phyloP scores from a whole-genome alignment of 2,888 invertebrate genomes.

The Ligdia adustata region DNA sequence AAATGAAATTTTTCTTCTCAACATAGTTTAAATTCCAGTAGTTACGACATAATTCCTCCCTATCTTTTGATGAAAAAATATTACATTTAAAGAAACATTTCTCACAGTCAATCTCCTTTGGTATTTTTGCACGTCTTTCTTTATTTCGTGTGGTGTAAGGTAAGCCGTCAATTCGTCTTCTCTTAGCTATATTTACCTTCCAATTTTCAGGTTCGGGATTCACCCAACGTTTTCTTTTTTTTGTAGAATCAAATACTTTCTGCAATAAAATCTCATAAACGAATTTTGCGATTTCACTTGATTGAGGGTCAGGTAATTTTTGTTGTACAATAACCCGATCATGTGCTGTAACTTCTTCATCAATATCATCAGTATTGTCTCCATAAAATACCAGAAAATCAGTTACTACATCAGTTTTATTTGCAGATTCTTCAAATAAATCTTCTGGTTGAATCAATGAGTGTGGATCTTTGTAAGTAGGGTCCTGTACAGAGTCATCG shows the following conservation, averaged over 20 bases:
- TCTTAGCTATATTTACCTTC: slow-evolving; percentile 11
- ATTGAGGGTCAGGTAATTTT: neutral
- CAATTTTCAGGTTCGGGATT: slow-evolving; percentile 14
- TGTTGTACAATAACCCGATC: neutral
- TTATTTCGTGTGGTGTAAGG: slow-evolving; percentile 1
- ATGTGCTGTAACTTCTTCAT: neutral
- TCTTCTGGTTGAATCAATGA: neutral
- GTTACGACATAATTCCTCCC: slow-evolving; percentile 3
- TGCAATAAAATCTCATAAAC: neutral
- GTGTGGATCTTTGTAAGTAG: neutral
- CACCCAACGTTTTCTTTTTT: slow-evolving; percentile 17
- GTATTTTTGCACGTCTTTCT: slow-evolving; percentile 9
- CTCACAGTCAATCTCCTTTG: slow-evolving; percentile 10
- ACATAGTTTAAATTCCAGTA: slow-evolving; percentile 3
- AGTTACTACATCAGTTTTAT: neutral
- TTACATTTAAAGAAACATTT: slow-evolving; percentile 12
- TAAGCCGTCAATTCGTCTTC: slow-evolving; percentile 8
- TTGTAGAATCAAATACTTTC: neutral
- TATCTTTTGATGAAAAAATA: slow-evolving; percentile 1
- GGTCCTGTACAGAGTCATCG: neutral
- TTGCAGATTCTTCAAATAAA: neutral
- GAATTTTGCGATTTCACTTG: neutral
- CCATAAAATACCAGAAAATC: neutral
- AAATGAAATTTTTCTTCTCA: slow-evolving; percentile 10
- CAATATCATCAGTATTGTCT: neutral